Percentiles rank a stretch among this genome's conserved stretches.
Conservation (phyloP, 2,113 vertebrate species). For the Bubo bubo region DNA sequence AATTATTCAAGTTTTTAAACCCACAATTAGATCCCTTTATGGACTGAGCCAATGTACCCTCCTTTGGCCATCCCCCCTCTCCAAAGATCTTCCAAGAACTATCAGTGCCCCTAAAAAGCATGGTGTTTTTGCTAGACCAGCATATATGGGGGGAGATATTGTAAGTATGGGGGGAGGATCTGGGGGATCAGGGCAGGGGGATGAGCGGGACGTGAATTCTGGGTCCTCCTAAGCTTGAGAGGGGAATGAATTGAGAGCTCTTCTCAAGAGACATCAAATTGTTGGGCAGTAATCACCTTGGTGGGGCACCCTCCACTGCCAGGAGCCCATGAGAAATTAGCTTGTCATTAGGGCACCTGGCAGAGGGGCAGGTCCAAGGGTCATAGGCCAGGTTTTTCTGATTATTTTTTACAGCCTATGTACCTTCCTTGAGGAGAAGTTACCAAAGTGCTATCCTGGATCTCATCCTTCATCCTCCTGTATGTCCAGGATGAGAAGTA, state of each 20-base stretch:
- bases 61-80: not conserved
- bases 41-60: not conserved
- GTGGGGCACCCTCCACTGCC: not conserved
- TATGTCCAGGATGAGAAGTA: not conserved
- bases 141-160: not conserved
- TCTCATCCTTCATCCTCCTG: not conserved
- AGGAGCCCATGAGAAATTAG: not conserved
- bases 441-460: not conserved
- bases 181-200: fast-evolving
- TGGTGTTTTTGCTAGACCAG: not conserved
- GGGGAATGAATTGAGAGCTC: not conserved
- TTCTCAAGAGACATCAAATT: not conserved
- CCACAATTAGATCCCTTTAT: not conserved
- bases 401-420: not conserved
- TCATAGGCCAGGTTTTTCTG: not conserved
- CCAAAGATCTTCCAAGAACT: not conserved
- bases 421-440: not conserved
- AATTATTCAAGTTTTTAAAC: not conserved
- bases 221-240: not conserved
- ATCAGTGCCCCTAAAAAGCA: not conserved
- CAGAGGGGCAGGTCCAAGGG: not conserved
- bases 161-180: not conserved
- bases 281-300: not conserved
- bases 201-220: not conserved
- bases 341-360: not conserved